Base-by-base conservation (phyloP, 2,888 invertebrate species). In the Drosophila pseudotakahashii region DNA sequence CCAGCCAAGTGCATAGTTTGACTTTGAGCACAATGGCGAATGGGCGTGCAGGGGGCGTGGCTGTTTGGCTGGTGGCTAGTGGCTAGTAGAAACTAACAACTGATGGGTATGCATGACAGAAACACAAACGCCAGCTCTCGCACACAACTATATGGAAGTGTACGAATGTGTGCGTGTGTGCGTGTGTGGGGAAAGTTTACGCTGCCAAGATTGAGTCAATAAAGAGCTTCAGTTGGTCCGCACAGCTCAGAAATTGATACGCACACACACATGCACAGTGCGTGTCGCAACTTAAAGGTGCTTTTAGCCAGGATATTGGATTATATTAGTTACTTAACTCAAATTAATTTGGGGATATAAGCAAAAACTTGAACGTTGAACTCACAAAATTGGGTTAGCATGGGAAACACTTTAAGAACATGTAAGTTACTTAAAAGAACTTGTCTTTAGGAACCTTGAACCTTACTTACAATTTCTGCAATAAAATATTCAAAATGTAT, bases 161-260 rank as follows among this genome's bases (percentile, higher is more conserved):
- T 11, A 41, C n/a, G 34, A n/a, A 34, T 78, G 71, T 26, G 45
- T 42, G 23, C 19, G 4, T 26, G 26, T 26, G 26, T 26, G 26
- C 70, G 48, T 26, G 26, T 72, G 48, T 26, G 48, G 80, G 52
- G 66, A 83, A 77, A 88, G 81, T 82, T 88, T 86, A 66, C 72
- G 81, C 78, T 74, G 68, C 75, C 69, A 68, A 77, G 89, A 86
- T 88, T 82, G 87, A 82, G 89, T 80, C 82, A 87, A 86, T 89
- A 89, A 81, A 89, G 82, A 76, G 85, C 73, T 89, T 78, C 68
- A 73, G 60, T 66, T 74, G 76, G 62, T 69, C 64, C 54, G 70
- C 73, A 57, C 50, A 63, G 67, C 41, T 73, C 61, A 60, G 83
- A 80, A 80, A 88, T 83, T 80, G 89, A 82, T 88, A 82, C 83